Conservation (phyloP, 2,797 vertebrate genomes). For the Cottoperca gobio region DNA sequence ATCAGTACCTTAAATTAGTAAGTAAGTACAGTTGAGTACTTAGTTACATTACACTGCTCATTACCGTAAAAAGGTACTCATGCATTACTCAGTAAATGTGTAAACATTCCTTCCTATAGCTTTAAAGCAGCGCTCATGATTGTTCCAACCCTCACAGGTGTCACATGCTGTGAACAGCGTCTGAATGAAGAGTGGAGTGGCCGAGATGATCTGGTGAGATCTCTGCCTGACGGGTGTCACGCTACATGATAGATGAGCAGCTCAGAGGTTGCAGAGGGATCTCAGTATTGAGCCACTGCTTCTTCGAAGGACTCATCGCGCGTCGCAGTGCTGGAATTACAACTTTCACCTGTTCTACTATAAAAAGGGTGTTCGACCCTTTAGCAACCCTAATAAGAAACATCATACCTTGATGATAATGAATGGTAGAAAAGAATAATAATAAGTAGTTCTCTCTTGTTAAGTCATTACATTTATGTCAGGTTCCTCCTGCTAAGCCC, state of each 20-base stretch:
- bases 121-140: neutral
- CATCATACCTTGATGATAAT: neutral
- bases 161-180: constrained; percentile 16
- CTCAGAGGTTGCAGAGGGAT: constrained; percentile 1
- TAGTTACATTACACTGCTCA: neutral
- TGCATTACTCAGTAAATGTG: neutral
- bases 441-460: neutral
- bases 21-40: neutral
- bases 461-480: neutral
- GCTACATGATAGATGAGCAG: constrained; percentile 27
- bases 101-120: too few species aligned
- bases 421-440: neutral
- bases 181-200: constrained; percentile 1
- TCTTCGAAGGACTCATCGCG: neutral
- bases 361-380: too few species aligned
- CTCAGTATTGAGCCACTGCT: constrained; percentile 4
- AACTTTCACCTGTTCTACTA: neutral
- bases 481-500: constrained; percentile 9
- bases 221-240: constrained; percentile 7
- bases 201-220: constrained; percentile 22
- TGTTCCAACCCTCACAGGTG: neutral
- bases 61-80: neutral
- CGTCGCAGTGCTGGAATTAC: neutral
- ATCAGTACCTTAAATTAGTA: neutral
- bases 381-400: neutral